phyloP scores from a whole-genome alignment of 2,888 invertebrate species.

The Drosophila emarginata region DNA sequence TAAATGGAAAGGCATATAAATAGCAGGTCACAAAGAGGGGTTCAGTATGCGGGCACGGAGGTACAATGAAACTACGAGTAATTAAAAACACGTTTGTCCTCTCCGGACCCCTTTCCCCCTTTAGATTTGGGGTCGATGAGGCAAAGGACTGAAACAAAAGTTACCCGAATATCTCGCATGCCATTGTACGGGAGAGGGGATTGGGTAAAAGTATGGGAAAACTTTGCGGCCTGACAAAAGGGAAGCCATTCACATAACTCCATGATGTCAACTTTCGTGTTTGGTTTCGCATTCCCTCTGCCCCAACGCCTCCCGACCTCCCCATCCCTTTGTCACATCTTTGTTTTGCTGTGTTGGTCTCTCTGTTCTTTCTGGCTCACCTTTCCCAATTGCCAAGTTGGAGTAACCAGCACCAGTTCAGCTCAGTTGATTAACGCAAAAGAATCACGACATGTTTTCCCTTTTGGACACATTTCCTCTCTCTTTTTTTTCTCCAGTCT shows the following conservation, averaged over 20 bases:
- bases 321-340: constrained; percentile 22
- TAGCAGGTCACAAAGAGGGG: constrained; percentile 39
- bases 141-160: constrained; percentile 38
- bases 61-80: constrained; percentile 61
- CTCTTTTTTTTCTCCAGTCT: constrained; percentile 3
- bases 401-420: constrained; percentile 10
- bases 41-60: neutral
- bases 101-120: constrained; percentile 34
- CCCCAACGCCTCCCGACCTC: neutral
- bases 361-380: constrained; percentile 29
- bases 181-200: constrained; percentile 63
- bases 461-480: constrained; percentile 40
- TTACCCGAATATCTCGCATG: constrained; percentile 66
- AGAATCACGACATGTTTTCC: constrained; percentile 60
- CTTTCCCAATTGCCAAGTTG: constrained; percentile 22
- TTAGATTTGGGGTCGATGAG: constrained; percentile 8
- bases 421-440: constrained; percentile 66
- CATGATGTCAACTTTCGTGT: constrained; percentile 77
- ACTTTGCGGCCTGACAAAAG: constrained; percentile 65
- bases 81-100: constrained; percentile 79
- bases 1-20: constrained; percentile 28
- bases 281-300: constrained; percentile 56
- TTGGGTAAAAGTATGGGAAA: constrained; percentile 69
- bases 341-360: neutral
- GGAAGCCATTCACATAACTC: constrained; percentile 54